Conservation (phyloP, 2,797 vertebrate species). For the Phataginus tetradactyla region DNA sequence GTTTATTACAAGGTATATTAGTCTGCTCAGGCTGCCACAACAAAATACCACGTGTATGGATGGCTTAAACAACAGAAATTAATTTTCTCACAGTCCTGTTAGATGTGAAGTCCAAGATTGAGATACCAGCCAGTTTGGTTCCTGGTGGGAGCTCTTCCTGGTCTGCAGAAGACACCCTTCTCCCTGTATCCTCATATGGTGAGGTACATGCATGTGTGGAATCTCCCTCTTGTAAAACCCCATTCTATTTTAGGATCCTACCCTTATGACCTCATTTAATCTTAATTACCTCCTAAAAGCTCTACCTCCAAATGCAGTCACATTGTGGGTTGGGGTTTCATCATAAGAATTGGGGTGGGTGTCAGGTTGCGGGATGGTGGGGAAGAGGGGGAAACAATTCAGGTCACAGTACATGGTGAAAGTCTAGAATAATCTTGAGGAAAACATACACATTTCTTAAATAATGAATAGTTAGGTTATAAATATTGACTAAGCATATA, state of each 20-base stretch:
- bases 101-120: not conserved
- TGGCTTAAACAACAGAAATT: not conserved
- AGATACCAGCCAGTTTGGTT: not conserved
- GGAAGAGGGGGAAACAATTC: not conserved
- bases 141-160: not conserved
- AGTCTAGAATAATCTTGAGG: not conserved
- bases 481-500: not conserved
- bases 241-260: not conserved
- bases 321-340: not conserved
- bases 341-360: not conserved
- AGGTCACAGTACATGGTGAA: not conserved
- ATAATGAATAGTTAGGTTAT: not conserved
- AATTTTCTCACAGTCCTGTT: not conserved
- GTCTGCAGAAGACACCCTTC: not conserved
- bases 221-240: not conserved
- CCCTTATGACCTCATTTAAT: not conserved
- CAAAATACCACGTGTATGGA: not conserved
- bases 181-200: not conserved
- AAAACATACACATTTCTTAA: not conserved
- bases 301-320: not conserved
- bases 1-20: not conserved
- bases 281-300: not conserved
- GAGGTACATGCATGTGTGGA: not conserved
- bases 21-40: not conserved
- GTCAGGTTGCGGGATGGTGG: not conserved